Evolutionary conservation across 1,140 invertebrate genomes (phyloP), one percentile per base, ranked within the genome.

Genomic region (Drosophila pseudoananassae): DNA sequence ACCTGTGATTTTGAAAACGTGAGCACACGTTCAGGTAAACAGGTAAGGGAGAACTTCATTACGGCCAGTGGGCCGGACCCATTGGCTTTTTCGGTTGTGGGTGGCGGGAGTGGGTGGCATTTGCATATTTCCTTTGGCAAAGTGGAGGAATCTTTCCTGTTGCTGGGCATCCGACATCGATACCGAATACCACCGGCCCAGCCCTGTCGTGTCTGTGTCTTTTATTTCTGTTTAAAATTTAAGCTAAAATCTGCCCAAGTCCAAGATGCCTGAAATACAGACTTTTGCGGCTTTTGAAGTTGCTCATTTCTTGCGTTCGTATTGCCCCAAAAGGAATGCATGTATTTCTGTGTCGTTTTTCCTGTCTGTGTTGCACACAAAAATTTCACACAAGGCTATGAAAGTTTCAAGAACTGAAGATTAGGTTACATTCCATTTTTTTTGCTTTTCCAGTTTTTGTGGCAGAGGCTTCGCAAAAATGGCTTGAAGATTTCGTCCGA

Each of bases 321-420:
- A 72, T 53, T 63, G 38, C 33, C 31, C 45, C 47, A 54, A 58
- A 27, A 71, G 49, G 64, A 38, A 55, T 20, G 23, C 29, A 20
- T 20, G 27, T 55, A 53, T 33, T 25, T 36, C 4, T 36, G 33
- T 36, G 10, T 36, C 33, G 3, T 31, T 31, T 31, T 40, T 20
- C 17, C 36, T 36, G 56, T 36, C 52, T 55, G 14, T 23, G 25
- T 29, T 58, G 61, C 55, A 83, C 53, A 85, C 58, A 76, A 43
- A 56, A 78, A 83, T 70, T 75, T 81, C 82, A 78, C 82, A 85
- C 81, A 85, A 85, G 82, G 68, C 76, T 80, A 63, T 69, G 51
- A 64, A 65, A 60, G 71, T 57, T 78, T 69, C 79, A 76, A 63
- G 75, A 72, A 69, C 70, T 52, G 51, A 46, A 36, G 70, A 87